Base-by-base conservation (phyloP, 1,140 invertebrate genomes). In the Acromyrmex heyeri region DNA sequence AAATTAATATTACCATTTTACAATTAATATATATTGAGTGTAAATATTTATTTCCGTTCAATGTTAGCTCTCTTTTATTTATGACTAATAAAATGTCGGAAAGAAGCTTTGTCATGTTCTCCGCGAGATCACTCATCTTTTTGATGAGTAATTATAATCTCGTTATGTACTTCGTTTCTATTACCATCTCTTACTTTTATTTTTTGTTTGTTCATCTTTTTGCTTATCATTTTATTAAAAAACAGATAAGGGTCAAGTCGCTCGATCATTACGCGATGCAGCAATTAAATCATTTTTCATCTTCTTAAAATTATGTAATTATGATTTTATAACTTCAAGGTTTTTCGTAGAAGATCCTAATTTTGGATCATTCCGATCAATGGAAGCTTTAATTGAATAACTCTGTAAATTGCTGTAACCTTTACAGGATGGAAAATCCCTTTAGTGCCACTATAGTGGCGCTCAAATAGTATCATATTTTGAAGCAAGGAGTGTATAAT, bases 11-110 rank as follows among this genome's bases (percentile, higher is more conserved):
- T 27, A 10, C 21, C n/a, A 3, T 24, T 4, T 50, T 18, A 21
- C 12, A 53, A 14, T 16, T 6, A 6, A 8, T 10, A n/a, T 38
- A n/a, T 38, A 14, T 44, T 2, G 18, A 3, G 4, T 70, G n/a
- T 27, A 21, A 24, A 30, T 70, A 69, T 81, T 81, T 81, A 34
- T 70, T 55, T 8, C 34, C 12, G n/a, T 69, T 44, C 27, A 44
- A 27, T 24, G n/a, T 78, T 30, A 30, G 2, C 61, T 50, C 12
- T 18, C 16, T 7, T n/a, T n/a, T n/a, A n/a, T n/a, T n/a, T 70
- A 70, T 44, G 53, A 57, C 18, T 34, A 70, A 81, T 27, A 12
- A 18, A 55, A 4, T 6, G 30, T 50, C 10, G 4, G 16, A 57
- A 59, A 57, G 21, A 16, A 44, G 76, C 61, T 34, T n/a, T 34